Evolutionary conservation across 2,888 invertebrate species (phyloP).

Genomic region (Mylabris sibirica): DNA sequence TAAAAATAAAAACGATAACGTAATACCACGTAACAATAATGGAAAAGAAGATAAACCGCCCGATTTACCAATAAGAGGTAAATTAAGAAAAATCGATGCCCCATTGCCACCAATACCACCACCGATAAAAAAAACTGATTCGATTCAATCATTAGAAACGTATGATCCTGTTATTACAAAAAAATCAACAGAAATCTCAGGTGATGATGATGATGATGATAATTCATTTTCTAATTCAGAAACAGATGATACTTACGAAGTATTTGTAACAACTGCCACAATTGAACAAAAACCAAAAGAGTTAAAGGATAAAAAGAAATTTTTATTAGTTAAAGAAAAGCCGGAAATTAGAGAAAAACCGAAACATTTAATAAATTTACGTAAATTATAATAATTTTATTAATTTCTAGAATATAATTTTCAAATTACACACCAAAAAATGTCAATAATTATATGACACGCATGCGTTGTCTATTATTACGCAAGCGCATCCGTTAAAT

Average conservation of each 20-base stretch:
- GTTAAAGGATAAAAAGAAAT: not conserved
- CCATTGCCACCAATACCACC: conserved; percentile 27
- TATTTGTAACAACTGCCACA: conserved; percentile 16
- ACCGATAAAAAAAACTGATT: not conserved
- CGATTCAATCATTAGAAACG: conserved; percentile 14
- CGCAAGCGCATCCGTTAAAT: conserved; percentile 21
- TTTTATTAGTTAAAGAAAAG: not conserved
- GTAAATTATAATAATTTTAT: not conserved
- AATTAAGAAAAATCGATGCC: not conserved
- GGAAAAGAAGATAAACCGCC: conserved; percentile 20
- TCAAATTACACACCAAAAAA: not conserved
- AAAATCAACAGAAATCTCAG: conserved; percentile 7
- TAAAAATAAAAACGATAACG: not conserved
- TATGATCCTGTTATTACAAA: conserved; percentile 12
- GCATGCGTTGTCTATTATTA: not conserved
- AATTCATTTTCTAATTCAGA: conserved; percentile 27
- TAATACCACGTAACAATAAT: not conserved
- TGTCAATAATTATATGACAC: not conserved
- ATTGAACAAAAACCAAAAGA: conserved; percentile 2
- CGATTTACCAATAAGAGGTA: conserved; percentile 17
- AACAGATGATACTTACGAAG: conserved; percentile 26
- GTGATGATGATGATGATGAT: conserved; percentile 4
- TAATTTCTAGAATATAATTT: not conserved
- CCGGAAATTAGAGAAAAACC: conserved; percentile 12
- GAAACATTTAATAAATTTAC: conserved; percentile 8